Evolutionary conservation across 2,797 vertebrate genomes (phyloP).

Genomic region (Lacerta agilis): DNA sequence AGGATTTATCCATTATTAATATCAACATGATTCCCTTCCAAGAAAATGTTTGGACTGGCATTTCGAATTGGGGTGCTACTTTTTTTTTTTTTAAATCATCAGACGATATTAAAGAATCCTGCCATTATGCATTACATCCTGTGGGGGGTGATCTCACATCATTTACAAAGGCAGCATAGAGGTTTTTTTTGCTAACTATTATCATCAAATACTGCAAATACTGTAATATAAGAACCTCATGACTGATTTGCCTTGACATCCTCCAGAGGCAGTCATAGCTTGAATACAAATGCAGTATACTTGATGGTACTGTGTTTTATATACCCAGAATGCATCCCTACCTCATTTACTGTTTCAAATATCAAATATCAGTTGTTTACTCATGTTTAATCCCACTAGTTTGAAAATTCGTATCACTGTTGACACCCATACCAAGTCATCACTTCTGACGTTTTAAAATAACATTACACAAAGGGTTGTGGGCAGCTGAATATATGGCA

Average conservation of each 20-base stretch:
- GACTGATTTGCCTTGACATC: conserved; percentile 28
- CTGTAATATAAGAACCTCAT: conserved; percentile 30
- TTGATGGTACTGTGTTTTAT: conserved; percentile 34
- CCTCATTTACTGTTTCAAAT: conserved; percentile 28
- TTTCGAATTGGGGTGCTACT: not conserved
- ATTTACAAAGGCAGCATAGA: conserved; percentile 43
- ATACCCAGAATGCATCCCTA: conserved; percentile 11
- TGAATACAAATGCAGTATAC: conserved; percentile 22
- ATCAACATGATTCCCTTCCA: not conserved
- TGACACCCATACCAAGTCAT: conserved; percentile 25
- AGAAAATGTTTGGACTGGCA: not conserved
- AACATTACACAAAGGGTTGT: not conserved
- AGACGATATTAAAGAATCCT: conserved; percentile 33
- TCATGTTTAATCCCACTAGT: conserved; percentile 14
- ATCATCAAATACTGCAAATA: conserved; percentile 47
- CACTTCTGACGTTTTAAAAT: not conserved
- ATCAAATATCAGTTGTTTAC: not conserved
- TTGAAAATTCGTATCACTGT: conserved; percentile 48
- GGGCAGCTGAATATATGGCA: not conserved
- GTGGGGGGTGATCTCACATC: conserved; percentile 58
- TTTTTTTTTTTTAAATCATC: conserved; percentile 21
- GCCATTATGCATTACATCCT: conserved; percentile 55
- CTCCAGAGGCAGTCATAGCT: not conserved
- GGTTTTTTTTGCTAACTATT: conserved; percentile 62
- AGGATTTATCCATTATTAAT: not conserved